Evolutionary conservation across 2,888 invertebrate species (phyloP).

Genomic region (Rambutsinella grinnellia): DNA sequence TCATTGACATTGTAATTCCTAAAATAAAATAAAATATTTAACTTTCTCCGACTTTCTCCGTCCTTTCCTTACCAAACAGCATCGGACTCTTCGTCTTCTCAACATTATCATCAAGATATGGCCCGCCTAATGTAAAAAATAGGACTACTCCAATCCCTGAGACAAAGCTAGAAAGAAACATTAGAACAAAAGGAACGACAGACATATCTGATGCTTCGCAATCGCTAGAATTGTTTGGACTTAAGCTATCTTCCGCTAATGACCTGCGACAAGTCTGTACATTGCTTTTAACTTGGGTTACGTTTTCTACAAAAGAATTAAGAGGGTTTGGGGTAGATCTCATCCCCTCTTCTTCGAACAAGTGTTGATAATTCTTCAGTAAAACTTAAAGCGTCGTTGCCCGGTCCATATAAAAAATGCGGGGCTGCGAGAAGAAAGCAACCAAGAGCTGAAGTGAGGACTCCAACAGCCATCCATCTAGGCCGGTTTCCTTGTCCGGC

Average conservation of each 20-base stretch:
- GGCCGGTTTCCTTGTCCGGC: conserved; percentile 79
- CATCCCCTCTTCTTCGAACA: background rate
- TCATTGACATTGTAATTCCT: conserved; percentile 73
- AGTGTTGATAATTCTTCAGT: background rate
- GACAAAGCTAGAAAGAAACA: conserved; percentile 79
- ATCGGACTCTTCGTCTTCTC: conserved; percentile 77
- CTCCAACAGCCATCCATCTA: conserved; percentile 80
- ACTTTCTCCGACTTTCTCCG: conserved; percentile 5
- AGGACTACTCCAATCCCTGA: conserved; percentile 78
- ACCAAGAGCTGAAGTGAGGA: conserved; percentile 76
- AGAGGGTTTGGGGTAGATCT: too few relatives aligned
- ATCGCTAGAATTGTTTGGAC: conserved; percentile 37
- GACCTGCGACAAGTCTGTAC: conserved; percentile 37
- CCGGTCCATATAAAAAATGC: conserved; percentile 76
- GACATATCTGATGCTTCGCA: conserved; percentile 70
- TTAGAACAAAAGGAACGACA: conserved; percentile 74
- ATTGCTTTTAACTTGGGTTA: background rate
- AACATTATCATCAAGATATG: conserved; percentile 79
- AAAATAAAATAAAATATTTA: conserved; percentile 10
- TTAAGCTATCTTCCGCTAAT: conserved; percentile 15
- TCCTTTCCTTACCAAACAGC: conserved; percentile 71
- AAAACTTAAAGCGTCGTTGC: conserved; percentile 72
- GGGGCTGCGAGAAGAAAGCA: conserved; percentile 76
- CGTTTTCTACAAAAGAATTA: background rate
- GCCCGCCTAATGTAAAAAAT: conserved; percentile 76